Conservation (phyloP, 2,113 vertebrate genomes). For the Gymnarchus niloticus region DNA sequence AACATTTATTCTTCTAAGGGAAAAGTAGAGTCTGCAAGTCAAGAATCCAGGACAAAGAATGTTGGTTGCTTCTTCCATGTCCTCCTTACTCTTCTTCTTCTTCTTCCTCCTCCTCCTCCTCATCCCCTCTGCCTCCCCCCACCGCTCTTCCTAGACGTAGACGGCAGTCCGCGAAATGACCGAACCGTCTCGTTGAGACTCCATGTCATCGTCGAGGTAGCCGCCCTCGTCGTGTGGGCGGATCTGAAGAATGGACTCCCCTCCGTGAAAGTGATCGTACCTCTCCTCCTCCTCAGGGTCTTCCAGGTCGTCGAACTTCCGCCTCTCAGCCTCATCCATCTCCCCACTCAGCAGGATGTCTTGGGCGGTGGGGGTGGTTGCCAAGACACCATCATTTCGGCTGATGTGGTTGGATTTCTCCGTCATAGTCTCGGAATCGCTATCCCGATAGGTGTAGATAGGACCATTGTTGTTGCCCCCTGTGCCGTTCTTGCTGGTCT, state of each 20-base stretch:
- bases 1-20: conserved; percentile 40
- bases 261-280: conserved; percentile 64
- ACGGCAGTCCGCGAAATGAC: conserved; percentile 83
- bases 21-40: neutral
- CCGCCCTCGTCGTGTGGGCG: conserved; percentile 51
- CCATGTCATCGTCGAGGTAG: conserved; percentile 81
- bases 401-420: conserved; percentile 64
- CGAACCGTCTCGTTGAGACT: conserved; percentile 82
- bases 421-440: conserved; percentile 49
- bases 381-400: conserved; percentile 35
- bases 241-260: conserved; percentile 62
- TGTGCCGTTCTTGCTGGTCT: conserved; percentile 63
- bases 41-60: conserved; percentile 10
- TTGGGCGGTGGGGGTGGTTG: conserved; percentile 57
- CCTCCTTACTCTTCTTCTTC: neutral
- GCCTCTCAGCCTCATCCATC: conserved; percentile 60
- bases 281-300: conserved; percentile 56
- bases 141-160: conserved; percentile 66
- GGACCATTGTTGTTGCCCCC: conserved; percentile 64
- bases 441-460: conserved; percentile 60
- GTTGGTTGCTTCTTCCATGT: conserved; percentile 8
- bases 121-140: conserved; percentile 17
- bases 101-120: conserved; percentile 1
- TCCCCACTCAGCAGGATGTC: conserved; percentile 65
- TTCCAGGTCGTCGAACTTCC: conserved; percentile 69